These are phyloP conservation scores for Coracias cyanogaster DNA, from an alignment of 2,797 vertebrate species.

Conservation along the genomic window DNA sequence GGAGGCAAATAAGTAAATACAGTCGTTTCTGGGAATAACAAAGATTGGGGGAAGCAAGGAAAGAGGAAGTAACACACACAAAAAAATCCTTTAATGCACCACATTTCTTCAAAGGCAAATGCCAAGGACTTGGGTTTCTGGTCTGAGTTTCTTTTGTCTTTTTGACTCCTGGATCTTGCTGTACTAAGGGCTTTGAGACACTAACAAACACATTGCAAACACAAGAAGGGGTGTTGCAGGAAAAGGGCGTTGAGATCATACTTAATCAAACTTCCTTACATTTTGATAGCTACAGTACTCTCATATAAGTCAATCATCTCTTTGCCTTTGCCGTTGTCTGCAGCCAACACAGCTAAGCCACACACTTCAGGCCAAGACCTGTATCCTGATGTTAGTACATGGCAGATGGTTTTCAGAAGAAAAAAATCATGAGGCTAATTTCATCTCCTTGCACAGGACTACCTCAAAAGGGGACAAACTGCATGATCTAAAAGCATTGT, in stretches of 20 bases:
- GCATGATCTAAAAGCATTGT: background rate
- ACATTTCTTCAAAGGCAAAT: conserved; percentile 10
- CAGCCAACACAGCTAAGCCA: background rate
- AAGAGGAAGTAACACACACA: conserved; percentile 20
- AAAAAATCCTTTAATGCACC: background rate
- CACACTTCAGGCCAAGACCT: background rate
- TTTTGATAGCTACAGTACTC: conserved; percentile 38
- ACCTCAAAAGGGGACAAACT: background rate
- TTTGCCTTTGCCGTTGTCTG: background rate
- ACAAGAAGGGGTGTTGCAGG: conserved; percentile 62
- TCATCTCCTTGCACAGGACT: background rate
- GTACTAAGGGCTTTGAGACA: conserved; percentile 47
- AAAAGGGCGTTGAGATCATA: conserved; percentile 62
- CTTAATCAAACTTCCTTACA: conserved; percentile 66
- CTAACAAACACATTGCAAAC: conserved; percentile 40
- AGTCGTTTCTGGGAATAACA: conserved; percentile 16
- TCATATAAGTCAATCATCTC: background rate
- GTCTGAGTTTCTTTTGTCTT: conserved; percentile 43
- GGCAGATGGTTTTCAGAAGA: background rate
- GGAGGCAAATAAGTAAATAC: conserved; percentile 29
- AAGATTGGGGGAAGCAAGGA: conserved; percentile 1
- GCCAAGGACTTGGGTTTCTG: conserved; percentile 7
- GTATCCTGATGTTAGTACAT: background rate
- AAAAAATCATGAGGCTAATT: background rate
- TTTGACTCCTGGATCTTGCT: conserved; percentile 50